A percentile compares a stretch with the other conserved stretches of the same genome.
These are phyloP conservation scores for Indicator indicator DNA, from an alignment of 2,113 vertebrate genomes.

Conservation along the genomic window DNA sequence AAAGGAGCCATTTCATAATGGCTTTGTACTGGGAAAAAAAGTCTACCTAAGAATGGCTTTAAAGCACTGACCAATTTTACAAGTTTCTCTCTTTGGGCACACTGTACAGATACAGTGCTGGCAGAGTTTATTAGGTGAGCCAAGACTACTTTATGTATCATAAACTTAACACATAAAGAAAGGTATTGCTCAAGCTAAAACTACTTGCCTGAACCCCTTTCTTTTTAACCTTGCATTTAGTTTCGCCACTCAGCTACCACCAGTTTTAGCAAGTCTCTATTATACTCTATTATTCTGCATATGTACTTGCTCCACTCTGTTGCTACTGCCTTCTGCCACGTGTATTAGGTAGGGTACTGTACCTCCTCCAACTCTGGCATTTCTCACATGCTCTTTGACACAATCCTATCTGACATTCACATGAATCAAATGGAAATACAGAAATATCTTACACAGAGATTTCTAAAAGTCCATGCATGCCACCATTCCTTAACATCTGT, in stretches of 20 bases:
- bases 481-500: not conserved
- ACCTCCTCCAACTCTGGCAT: not conserved
- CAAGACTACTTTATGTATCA: not conserved
- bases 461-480: not conserved
- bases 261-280: not conserved
- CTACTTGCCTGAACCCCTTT: not conserved
- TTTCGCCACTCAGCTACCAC: not conserved
- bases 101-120: not conserved
- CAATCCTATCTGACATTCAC: not conserved
- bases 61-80: not conserved
- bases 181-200: not conserved
- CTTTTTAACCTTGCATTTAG: not conserved
- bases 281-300: not conserved
- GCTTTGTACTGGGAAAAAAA: not conserved
- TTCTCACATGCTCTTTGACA: not conserved
- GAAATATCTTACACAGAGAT: not conserved
- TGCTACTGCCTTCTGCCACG: not conserved
- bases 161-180: not conserved
- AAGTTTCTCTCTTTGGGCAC: not conserved
- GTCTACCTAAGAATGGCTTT: not conserved
- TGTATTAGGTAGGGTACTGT: not conserved
- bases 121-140: not conserved
- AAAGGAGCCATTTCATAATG: constrained; percentile 18
- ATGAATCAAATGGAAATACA: not conserved
- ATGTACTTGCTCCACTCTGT: not conserved